Evolutionary conservation across 2,797 vertebrate species (phyloP).

Genomic region (Sebastes iracundus): DNA sequence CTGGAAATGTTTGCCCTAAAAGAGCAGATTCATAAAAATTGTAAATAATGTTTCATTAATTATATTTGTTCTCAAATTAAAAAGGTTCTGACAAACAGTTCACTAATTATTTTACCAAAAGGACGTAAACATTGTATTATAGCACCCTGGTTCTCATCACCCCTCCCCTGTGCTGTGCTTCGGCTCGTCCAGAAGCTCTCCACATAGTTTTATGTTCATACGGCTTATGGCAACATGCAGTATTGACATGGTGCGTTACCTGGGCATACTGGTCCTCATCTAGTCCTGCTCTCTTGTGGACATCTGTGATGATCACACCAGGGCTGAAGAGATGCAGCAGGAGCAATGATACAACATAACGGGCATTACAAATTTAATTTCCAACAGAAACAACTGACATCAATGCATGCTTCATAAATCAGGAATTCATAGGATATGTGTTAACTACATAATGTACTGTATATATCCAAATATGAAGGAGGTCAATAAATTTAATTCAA

Average conservation of each 20-base stretch:
- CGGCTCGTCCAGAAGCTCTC: too few species aligned
- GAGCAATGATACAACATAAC: neutral
- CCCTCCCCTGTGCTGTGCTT: too few species aligned
- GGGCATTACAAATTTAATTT: neutral
- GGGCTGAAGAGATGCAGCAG: constrained; percentile 71
- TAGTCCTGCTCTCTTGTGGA: constrained; percentile 87
- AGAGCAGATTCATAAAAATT: too few species aligned
- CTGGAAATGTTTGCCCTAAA: too few species aligned
- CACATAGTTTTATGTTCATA: too few species aligned
- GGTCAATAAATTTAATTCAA: neutral
- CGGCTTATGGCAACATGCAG: neutral
- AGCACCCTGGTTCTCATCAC: too few species aligned
- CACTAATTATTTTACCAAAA: too few species aligned
- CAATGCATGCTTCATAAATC: neutral
- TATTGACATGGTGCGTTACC: constrained; percentile 54
- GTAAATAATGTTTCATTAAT: too few species aligned
- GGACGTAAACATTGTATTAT: too few species aligned
- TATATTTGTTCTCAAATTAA: too few species aligned
- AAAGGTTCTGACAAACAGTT: too few species aligned
- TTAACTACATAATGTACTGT: neutral
- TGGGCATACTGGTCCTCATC: constrained; percentile 84
- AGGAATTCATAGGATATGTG: neutral
- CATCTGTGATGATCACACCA: constrained; percentile 87
- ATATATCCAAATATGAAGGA: neutral
- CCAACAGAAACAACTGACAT: neutral